Base-by-base conservation (phyloP, 2,888 invertebrate species). In the Drosophila anceps region DNA sequence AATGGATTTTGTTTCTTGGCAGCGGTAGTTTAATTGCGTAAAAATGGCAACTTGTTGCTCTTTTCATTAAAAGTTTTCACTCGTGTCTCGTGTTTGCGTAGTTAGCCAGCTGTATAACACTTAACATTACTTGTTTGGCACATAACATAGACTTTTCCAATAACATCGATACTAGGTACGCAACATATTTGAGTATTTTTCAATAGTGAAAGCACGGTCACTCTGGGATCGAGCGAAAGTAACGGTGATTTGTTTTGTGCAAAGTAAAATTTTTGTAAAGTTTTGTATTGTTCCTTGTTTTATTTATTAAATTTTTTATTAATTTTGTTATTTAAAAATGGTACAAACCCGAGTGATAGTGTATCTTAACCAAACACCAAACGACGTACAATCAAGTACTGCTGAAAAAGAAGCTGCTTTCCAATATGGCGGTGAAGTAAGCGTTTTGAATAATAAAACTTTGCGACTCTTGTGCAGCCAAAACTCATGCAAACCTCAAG, bases 11-110 rank as follows among this genome's bases (percentile, higher is more conserved):
- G 27, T 0, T 18, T 41, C 4, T 7, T 10, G 29, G 5, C 46
- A 8, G n/a, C 18, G 13, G 1, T 0, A 20, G 31, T 62, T 55
- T 51, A 33, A 66, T 60, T 74, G 62, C 55, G 20, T 58, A 61
- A 69, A 76, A 64, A 7, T 6, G 8, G 15, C 66, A 48, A 84
- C 84, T 73, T 86, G 83, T 87, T 84, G 87, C 66, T 68, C 65
- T 78, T 74, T 79, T 76, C n/a, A 46, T 43, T 44, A 60, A 50
- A 62, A 60, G 55, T 76, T 67, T 60, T 43, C 35, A 59, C 60
- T 69, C 15, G 51, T 50, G 46, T 48, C 29, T 15, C 18, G 57
- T 27, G 59, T 63, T 59, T 74, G 74, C 69, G 73, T 69, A 69
- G 64, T 61, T 58, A 24, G 8, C 10, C 10, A 44, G 33, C 43